Base-by-base conservation (phyloP, 2,113 vertebrate genomes). In the Chascanopsetta lugubris region DNA sequence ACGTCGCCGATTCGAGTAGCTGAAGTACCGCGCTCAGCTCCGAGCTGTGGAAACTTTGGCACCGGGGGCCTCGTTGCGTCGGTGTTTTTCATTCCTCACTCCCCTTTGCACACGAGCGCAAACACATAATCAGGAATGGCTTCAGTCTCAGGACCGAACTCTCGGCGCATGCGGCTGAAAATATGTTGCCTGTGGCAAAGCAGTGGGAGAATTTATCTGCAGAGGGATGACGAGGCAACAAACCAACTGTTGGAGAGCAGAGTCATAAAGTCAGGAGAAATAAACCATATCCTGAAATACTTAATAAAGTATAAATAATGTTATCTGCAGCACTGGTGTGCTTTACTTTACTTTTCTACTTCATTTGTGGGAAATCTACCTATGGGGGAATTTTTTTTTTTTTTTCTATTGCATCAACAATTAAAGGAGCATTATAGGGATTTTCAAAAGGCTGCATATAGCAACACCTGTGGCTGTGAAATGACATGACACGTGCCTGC, bases 151-250 rank as follows among this genome's bases (percentile, higher is more conserved):
- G 17, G 46, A 48, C 47, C 32, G n/a, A 75, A 63, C 57, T 72
- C 20, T 30, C 62, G 38, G n/a, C 32, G 69, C 64, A 70, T n/a
- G n/a, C n/a, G n/a, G 59, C 50, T 76, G 40, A 60, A 72, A 46
- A 62, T 5, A 12, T 46, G 67, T 69, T 62, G 63, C 77, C 60
- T 62, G 45, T 45, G 62, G 76, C 73, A 34, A 27, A 6, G 10
- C 20, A 13, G 21, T n/a, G 17, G 8, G 51, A 54, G 4, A 15
- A 70, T 75, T 65, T 42, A 42, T 47, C 25, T 32, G 42, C 54
- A 43, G 45, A 61, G 61, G 67, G 38, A 36, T 79, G 61, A 60
- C 22, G 68, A 45, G 38, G 38, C 38, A 7, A 42, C 2, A 8
- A n/a, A 42, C 17, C 17, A 18, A 40, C 38, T 40, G 17, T 2